phyloP scores from a whole-genome alignment of 2,888 invertebrate genomes.

The Eilema depressum region DNA sequence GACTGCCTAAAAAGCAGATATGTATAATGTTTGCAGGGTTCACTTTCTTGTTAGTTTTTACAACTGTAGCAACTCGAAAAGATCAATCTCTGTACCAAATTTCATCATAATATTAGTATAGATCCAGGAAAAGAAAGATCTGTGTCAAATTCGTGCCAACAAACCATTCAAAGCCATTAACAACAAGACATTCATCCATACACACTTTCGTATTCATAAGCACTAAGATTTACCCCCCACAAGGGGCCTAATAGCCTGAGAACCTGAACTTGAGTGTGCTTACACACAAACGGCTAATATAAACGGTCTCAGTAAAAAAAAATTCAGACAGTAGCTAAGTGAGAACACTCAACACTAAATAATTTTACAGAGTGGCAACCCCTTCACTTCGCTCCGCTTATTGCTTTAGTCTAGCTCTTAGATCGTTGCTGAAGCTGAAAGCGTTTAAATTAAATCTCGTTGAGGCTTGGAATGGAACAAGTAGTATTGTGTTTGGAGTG shows the following conservation, averaged over 20 bases:
- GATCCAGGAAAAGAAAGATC: no score
- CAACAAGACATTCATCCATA: not conserved
- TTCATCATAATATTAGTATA: no score
- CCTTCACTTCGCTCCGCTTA: constrained; percentile 21
- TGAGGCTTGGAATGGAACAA: not conserved
- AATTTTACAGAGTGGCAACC: constrained; percentile 25
- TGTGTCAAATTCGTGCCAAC: no score
- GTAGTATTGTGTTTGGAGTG: not conserved
- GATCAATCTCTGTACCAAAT: no score
- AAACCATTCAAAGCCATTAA: no score
- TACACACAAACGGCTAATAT: not conserved
- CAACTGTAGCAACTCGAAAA: no score
- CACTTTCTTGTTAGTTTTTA: not conserved
- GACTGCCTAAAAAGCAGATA: no score
- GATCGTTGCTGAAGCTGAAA: constrained; percentile 37
- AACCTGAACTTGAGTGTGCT: not conserved
- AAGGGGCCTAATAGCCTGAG: not conserved
- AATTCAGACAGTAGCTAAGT: constrained; percentile 4
- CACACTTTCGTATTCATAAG: not conserved
- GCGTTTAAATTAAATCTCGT: constrained; percentile 32
- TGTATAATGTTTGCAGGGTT: no score
- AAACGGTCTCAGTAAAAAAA: constrained; percentile 8
- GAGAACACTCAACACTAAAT: constrained; percentile 17
- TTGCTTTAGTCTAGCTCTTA: constrained; percentile 42
- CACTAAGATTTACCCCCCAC: not conserved